Base-by-base conservation (phyloP, 2,797 vertebrate species). In the Bovichtus variegatus region DNA sequence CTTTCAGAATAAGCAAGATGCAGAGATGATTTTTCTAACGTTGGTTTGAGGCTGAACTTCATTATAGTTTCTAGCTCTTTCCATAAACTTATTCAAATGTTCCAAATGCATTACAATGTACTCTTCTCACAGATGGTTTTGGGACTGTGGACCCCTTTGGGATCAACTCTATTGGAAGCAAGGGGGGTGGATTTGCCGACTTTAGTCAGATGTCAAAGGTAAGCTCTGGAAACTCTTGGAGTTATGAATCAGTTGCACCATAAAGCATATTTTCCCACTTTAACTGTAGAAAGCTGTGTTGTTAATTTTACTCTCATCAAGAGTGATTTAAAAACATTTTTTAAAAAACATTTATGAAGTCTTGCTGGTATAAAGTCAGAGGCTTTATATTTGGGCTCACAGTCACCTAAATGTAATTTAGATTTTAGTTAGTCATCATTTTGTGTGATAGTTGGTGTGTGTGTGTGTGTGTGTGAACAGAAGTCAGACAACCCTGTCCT, bases 161-260 rank as follows among this genome's bases (percentile, higher is more conserved):
- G 84, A 95, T 95, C 79, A 89, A 95, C 76, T 84, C 96, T 76
- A 98, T 97, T 91, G 96, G 82, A 78, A 92, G 93, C 79, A 93
- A 94, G 36, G 93, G 94, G 15, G 93, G 95, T 57, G 97, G 97
- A 83, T 99, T 99, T 90, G 97, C 98, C 5, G 97, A 99, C 94
- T 99, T 99, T 91, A 98, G 96, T 94, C 97, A 97, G 74, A 98
- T 99, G 97, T 96, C 97, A 85, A 98, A 98, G 97, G 98, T 99
- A 96, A 94, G 90, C 78, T 82, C 49, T 11, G 34, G 75, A 81
- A 82, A 66, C 61, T 83, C 60, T 10, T 43, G 9, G 25, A 86
- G 61, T 76, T 74, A 79, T 91, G 68, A 92, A 90, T 83, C 78
- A 73, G 70, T 78, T 47, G 36, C 58, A 63, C 77, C 83, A 81